Evolutionary conservation across 2,113 vertebrate genomes (phyloP).

Genomic region (Brienomyrus brachyistius): DNA sequence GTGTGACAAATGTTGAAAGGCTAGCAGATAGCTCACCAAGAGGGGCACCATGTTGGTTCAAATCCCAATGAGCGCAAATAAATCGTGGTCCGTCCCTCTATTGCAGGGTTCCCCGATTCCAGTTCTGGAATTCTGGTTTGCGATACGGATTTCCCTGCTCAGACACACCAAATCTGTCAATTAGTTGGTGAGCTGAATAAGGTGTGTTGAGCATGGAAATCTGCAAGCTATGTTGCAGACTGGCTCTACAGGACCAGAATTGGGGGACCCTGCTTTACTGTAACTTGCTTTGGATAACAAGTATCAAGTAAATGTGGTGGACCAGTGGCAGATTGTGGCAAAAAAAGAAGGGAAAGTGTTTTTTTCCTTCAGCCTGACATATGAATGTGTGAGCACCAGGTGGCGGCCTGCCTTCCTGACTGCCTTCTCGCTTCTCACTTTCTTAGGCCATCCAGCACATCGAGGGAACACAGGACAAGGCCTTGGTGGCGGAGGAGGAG

Average conservation of each 20-base stretch:
- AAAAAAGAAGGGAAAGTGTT: not conserved
- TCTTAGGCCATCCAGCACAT: slow-evolving; percentile 97
- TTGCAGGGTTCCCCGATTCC: not conserved
- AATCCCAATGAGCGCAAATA: not conserved
- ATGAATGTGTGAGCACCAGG: not conserved
- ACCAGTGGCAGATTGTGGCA: not conserved
- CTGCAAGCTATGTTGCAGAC: not conserved
- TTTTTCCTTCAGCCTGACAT: not conserved
- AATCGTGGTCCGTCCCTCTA: not conserved
- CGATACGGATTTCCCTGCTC: not conserved
- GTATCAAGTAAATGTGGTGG: not conserved
- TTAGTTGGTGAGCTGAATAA: not conserved
- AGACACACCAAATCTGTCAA: not conserved
- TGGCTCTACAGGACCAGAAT: not conserved
- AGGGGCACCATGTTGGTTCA: not conserved
- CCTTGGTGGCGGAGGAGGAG: slow-evolving; percentile 75
- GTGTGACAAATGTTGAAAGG: slow-evolving; percentile 48
- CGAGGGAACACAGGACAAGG: slow-evolving; percentile 86
- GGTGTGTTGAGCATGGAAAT: not conserved
- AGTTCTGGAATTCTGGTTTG: not conserved
- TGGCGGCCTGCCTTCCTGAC: not conserved
- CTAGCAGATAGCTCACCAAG: not conserved
- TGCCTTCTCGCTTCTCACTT: not conserved
- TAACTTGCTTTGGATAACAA: not conserved
- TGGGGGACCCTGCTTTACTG: not conserved